Evolutionary conservation across 2,113 vertebrate genomes (phyloP), one percentile per base, ranked within the genome.

Genomic region (Nerophis ophidion): DNA sequence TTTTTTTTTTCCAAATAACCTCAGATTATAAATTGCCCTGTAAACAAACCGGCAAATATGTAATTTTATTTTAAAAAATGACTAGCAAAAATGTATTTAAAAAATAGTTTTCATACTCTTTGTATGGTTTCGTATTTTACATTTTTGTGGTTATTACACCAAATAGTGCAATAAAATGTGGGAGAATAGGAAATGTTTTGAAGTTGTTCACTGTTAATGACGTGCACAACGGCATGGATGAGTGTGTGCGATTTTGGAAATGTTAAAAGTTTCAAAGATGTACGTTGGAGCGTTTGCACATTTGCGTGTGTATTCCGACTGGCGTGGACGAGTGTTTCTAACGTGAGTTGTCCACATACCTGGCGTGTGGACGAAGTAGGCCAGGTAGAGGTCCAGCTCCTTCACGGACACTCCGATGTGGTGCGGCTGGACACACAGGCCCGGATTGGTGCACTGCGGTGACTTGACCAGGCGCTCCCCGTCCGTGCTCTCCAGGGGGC

Each of bases 371-470:
- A 98, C 93, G 84, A 98, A 98, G 91, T 99, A 99, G 86, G 96
- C 96, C 94, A 99, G 93, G 93, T 98, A 99, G 89, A 99, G 93
- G 92, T 99, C 96, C 89, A 99, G 93, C 90, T 99, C 96, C 90
- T 99, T 99, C 91, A 99, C 95, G 67, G 96, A 97, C 86, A 99
- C 95, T 82, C 95, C 96, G 90, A 98, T 99, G 87, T 99, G 93
- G 87, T 97, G 95, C 72, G 94, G 95, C 91, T 97, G 95, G 82
- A 97, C 95, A 14, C 95, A 97, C 89, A 97, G 92, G 91, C 93
- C 92, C 81, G 92, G 94, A 90, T 97, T 97, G 92, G 93, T 93
- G 92, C 95, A 97, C 85, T 97, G 95, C 80, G 94, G 93, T 67
- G 95, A 96, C 90, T 97, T 96, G 91, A 95, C 93, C 82, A 97